Conservation (phyloP, 2,113 vertebrate genomes). For the Hippocampus abdominalis region DNA sequence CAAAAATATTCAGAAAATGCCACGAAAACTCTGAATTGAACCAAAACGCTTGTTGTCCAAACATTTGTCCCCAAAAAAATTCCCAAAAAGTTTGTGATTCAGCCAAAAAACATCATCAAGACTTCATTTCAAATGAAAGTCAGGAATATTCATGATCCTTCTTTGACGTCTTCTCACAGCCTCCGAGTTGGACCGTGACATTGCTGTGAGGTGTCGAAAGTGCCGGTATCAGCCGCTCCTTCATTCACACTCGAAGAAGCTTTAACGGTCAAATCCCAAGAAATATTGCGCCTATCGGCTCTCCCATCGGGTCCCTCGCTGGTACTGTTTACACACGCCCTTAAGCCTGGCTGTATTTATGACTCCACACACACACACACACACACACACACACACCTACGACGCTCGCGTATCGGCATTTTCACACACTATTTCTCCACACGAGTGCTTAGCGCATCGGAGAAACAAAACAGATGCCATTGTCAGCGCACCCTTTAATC, state of each 20-base stretch:
- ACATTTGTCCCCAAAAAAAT: too few species aligned
- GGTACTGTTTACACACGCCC: conserved; percentile 8
- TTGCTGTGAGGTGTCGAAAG: too few species aligned
- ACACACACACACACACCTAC: not conserved
- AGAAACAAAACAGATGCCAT: conserved; percentile 3
- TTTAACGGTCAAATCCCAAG: not conserved
- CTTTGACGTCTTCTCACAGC: too few species aligned
- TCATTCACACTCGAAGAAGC: not conserved
- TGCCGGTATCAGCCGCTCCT: not conserved
- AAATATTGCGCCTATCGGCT: not conserved
- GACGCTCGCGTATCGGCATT: not conserved
- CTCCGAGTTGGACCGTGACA: too few species aligned
- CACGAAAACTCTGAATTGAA: too few species aligned
- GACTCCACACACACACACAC: not conserved
- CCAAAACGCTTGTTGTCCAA: too few species aligned
- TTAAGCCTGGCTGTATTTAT: conserved; percentile 1
- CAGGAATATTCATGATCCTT: too few species aligned
- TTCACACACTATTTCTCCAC: conserved; percentile 3
- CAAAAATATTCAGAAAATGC: too few species aligned
- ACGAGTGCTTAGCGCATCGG: not conserved
- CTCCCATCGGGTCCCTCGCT: not conserved
- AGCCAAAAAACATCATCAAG: too few species aligned
- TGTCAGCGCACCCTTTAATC: not conserved
- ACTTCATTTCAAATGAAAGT: too few species aligned
- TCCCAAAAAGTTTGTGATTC: too few species aligned